Conservation (phyloP, 2,888 invertebrate species). For the Allacma fusca region DNA sequence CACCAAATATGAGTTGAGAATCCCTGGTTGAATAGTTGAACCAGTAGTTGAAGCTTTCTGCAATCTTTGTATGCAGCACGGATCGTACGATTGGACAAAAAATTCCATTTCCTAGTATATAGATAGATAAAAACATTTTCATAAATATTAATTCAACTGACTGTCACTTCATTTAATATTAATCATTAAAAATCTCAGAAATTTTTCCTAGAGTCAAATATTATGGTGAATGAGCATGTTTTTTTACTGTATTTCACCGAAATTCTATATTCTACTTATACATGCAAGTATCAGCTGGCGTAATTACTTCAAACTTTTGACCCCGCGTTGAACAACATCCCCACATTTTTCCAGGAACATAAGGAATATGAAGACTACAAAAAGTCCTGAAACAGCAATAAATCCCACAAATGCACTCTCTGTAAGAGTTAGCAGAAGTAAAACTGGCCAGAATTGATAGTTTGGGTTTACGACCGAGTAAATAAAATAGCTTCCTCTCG, state of each 20-base stretch:
- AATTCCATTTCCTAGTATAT: not conserved
- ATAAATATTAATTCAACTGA: slow-evolving; percentile 4
- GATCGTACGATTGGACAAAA: not conserved
- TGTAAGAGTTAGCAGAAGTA: not conserved
- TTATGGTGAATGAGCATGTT: no score
- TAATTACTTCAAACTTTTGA: slow-evolving; percentile 8
- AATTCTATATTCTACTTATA: no score
- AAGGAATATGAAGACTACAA: not conserved
- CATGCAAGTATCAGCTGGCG: no score
- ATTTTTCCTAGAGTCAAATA: no score
- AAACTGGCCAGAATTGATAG: not conserved
- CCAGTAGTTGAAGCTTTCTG: not conserved
- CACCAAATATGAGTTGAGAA: not conserved
- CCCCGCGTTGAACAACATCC: not conserved
- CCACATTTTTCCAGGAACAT: not conserved
- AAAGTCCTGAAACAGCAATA: not conserved
- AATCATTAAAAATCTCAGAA: no score
- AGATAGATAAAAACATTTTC: slow-evolving; percentile 6
- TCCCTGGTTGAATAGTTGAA: not conserved
- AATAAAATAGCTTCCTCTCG: not conserved
- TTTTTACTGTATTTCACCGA: no score
- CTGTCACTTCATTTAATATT: no score
- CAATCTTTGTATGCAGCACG: not conserved
- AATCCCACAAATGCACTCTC: not conserved
- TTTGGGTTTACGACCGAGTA: not conserved